Base-by-base conservation (phyloP, 2,797 vertebrate genomes). In the Gallinago solitaria region DNA sequence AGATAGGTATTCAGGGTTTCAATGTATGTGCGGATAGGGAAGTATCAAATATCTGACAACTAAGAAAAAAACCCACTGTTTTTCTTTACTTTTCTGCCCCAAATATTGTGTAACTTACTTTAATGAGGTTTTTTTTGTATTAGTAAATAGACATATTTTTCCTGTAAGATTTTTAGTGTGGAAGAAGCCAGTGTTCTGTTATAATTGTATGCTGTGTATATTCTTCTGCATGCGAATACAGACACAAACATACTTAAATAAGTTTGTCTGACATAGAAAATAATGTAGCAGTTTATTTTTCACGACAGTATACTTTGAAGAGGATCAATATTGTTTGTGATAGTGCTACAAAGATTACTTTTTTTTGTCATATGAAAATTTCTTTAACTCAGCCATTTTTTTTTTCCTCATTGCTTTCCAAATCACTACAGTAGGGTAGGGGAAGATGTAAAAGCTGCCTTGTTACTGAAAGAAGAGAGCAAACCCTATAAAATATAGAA, bases 331-430 rank as follows among this genome's bases (percentile, higher is more conserved):
- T 28, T 64, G n/a, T 3, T 70, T n/a, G 37, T 74, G 28, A 24
- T 73, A 54, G 17, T 60, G 27, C 23, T 24, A 59, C 12, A 20
- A 50, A 54, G 4, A 19, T 28, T 16, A 33, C 10, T 14, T 37
- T 64, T 53, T 56, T 77, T 70, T 35, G 18, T 43, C 15, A 2
- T 9, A 1, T 32, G 5, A 51, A 47, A 18, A 54, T 53, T 47
- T 56, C 35, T 76, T 28, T 43, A 68, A 13, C 17, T 78, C 7
- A 4, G 0, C 12, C 2, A 1, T 41, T 16, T 10, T 37, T n/a
- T 18, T 27, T 35, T 9, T 28, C 12, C 28, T 51, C 3, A 2
- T 20, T 63, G 15, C 6, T 83, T 75, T 17, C 33, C 19, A 28
- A 63, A 5, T 43, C 61, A 39, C 13, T 69, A 19, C 9, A 17